Base-by-base conservation (phyloP, 2,888 invertebrate genomes). In the Dasypolia templi region DNA sequence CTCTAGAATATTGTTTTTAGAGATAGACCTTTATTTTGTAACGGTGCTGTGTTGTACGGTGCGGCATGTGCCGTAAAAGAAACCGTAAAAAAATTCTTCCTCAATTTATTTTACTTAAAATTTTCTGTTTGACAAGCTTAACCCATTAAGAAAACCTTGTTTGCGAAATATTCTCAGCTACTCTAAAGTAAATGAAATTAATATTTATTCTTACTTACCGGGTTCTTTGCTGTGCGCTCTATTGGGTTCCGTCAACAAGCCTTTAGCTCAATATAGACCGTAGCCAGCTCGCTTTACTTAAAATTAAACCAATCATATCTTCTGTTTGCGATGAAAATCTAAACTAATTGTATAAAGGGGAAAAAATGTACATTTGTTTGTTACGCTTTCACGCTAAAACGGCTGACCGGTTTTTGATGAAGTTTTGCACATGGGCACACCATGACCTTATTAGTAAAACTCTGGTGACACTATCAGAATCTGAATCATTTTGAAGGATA, bases 241-340 rank as follows among this genome's bases (percentile, higher is more conserved):
- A 42, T 68, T 64, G 81, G 22, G 22, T n/a, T 65, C 29, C 53
- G 64, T 65, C 51, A 67, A 75, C 66, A 70, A 67, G 56, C 69
- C 29, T 35, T 75, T 42, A 44, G 29, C 22, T 56, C 3, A 59
- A n/a, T 17, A 32, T 22, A 39, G 14, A 69, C 56, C 46, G n/a
- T 49, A 56, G 5, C 39, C 7, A 49, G 56, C 14, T 59, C 12
- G 7, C 51, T 70, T 79, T 66, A 75, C 56, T 70, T 70, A 80
- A 75, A 56, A 77, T 12, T 39, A 73, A 71, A 56, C 53, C 79
- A 73, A 84, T 81, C 75, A 65, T 58, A 66, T 71, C 61, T 62
- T n/a, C 35, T 74, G 61, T 83, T 86, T 82, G 79, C 59, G 81
- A 81, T 71, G 87, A 87, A 88, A 89, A 89, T n/a, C n/a, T n/a